Base-by-base conservation (phyloP, 2,797 vertebrate species). In the Hemibagrus guttatus region DNA sequence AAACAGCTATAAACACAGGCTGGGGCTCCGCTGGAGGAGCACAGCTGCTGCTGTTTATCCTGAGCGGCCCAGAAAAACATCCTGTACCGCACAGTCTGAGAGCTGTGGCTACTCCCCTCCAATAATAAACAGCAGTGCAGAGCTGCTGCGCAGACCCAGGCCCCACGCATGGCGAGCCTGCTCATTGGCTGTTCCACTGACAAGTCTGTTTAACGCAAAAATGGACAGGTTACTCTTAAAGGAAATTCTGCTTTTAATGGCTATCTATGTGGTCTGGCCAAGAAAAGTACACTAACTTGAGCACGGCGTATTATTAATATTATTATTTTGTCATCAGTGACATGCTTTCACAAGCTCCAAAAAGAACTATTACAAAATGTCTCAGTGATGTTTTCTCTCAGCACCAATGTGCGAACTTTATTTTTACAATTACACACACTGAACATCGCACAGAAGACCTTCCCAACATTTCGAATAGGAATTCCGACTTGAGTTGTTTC, bases 41-140 rank as follows among this genome's bases (percentile, higher is more conserved):
- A 94, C 95, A 96, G 95, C 95, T 96, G 95, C 94, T 95, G 94
- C 94, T 96, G 95, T 96, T 96, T 96, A 96, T 95, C 93, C 95
- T 95, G 92, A 92, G 89, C 93, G 89, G 94, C 95, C 94, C 94
- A 96, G 94, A 95, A 95, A 96, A 96, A 96, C 95, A 96, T 96
- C 95, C 95, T 96, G 95, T 95, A 93, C 95, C 92, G 92, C 94
- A 94, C 93, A 93, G 91, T 90, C 93, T 93, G 94, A 92, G 93
- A 95, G 94, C 95, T 63, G 42, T 63, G 88, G 78, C 88, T 93
- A 92, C 95, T 95, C 93, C 93, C 93, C 93, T 95, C 91, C 80
- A 93, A 95, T 94, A 95, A 96, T 95, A 96, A 96, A 96, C 95
- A 96, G 87, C 89, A 85, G 91, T 90, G 92, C 91, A 23, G 92